Evolutionary conservation across 1,140 invertebrate genomes (phyloP).

Genomic region (Drosophila dunni): DNA sequence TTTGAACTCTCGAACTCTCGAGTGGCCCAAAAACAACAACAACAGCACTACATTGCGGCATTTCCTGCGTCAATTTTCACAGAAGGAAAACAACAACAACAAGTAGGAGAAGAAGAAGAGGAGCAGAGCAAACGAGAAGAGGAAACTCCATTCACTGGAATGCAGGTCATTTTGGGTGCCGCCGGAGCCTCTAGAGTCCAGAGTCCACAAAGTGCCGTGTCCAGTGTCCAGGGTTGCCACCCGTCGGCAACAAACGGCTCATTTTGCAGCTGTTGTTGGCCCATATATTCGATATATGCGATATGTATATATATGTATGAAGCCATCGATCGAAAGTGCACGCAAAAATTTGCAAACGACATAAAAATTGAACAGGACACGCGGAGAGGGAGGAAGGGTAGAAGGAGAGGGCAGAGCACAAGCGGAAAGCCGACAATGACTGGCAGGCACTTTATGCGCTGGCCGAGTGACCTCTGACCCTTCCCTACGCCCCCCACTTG

Average conservation of each 20-base stretch:
- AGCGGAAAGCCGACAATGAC: constrained; percentile 55
- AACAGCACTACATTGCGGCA: constrained; percentile 46
- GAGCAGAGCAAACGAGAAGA: constrained; percentile 14
- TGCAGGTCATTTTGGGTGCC: constrained; percentile 53
- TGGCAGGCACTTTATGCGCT: constrained; percentile 69
- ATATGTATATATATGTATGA: neutral
- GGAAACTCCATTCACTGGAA: constrained; percentile 42
- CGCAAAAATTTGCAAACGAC: constrained; percentile 58
- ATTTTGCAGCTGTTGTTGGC: constrained; percentile 26
- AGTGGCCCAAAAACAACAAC: constrained; percentile 16
- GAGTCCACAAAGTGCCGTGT: too few relatives aligned
- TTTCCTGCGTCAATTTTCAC: constrained; percentile 80
- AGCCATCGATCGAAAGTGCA: constrained; percentile 50
- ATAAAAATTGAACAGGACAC: constrained; percentile 66
- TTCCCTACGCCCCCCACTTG: constrained; percentile 12
- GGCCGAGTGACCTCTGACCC: constrained; percentile 27
- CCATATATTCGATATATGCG: constrained; percentile 5
- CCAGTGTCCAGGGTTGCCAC: neutral
- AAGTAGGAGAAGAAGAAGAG: constrained; percentile 6
- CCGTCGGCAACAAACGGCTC: constrained; percentile 23
- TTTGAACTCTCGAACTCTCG: constrained; percentile 58
- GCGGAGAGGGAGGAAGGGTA: neutral
- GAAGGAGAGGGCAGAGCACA: neutral
- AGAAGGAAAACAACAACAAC: constrained; percentile 35
- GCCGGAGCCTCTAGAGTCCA: neutral